Base-by-base conservation (phyloP, 2,113 vertebrate species). In the Oreotrochilus melanogaster region DNA sequence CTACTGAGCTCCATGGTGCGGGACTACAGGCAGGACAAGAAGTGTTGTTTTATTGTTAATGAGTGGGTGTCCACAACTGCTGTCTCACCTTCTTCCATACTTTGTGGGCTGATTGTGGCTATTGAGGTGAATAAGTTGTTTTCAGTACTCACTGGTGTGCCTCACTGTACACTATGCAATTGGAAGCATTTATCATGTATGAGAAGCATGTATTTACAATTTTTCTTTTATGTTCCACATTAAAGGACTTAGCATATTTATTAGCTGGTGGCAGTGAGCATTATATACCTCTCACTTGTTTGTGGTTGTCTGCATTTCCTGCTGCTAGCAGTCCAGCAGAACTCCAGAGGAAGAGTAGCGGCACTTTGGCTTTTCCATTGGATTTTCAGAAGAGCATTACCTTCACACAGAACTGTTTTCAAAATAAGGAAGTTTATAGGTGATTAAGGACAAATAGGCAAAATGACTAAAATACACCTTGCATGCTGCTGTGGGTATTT, bases 201-300 rank as follows among this genome's bases (percentile, higher is more conserved):
- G 8, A 80, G 86, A 80, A 93, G 51, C 86, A 58, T 62, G 28
- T 45, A 85, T 48, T 65, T 87, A 57, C 0, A 58, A 12, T 35
- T 86, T 81, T 94, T 71, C 80, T 87, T 96, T 86, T 54, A 93
- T 93, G 75, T 83, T 83, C 37, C 19, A 66, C 72, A 86, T 83
- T 92, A 90, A 86, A 95, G 64, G 60, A 4, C 43, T 96, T 90
- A 86, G 78, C 90, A 73, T 95, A 83, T 79, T 86, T 90, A 94
- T 80, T 88, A 92, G 58, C 27, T 73, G 79, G 66, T 1, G 21
- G 50, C 30, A 66, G 43, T 2, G 3, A 91, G 28, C 28, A 19
- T 80, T 80, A 78, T 50, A 10, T 21, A 57, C 47, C 61, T 76
- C 54, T 76, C 45, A 90, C 94, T 92, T 95, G 78, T 61, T 95